Evolutionary conservation across 2,888 invertebrate genomes (phyloP).

Genomic region (Agonopterix subpropinquella): DNA sequence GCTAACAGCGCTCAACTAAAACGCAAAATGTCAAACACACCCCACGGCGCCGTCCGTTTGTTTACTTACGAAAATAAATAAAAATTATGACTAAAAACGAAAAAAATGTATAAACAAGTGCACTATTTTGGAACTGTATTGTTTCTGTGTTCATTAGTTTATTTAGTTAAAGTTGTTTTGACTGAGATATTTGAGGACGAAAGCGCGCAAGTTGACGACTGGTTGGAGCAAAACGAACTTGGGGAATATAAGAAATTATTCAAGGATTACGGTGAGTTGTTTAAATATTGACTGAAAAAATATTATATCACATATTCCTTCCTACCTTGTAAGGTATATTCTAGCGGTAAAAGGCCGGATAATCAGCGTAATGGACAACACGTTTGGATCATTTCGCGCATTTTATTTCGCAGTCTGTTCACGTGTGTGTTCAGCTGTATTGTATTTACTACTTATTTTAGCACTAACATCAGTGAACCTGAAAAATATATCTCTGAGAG

Average conservation of each 20-base stretch:
- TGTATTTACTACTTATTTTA: too few relatives aligned
- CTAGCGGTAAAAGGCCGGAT: too few relatives aligned
- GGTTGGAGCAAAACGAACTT: slow-evolving; percentile 85
- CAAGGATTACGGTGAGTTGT: slow-evolving; percentile 82
- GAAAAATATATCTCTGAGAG: too few relatives aligned
- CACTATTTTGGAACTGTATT: slow-evolving; percentile 47
- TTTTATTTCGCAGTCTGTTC: too few relatives aligned
- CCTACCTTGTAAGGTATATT: too few relatives aligned
- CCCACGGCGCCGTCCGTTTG: slow-evolving; percentile 14
- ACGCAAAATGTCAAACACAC: slow-evolving; percentile 11
- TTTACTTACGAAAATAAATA: slow-evolving; percentile 18
- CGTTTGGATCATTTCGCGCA: too few relatives aligned
- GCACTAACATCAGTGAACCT: too few relatives aligned
- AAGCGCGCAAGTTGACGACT: slow-evolving; percentile 80
- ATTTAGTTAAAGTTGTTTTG: slow-evolving; percentile 48
- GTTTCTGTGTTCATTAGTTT: slow-evolving; percentile 50
- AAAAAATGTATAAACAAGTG: slow-evolving; percentile 51
- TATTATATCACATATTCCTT: not conserved
- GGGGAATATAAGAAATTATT: slow-evolving; percentile 82
- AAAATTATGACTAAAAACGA: slow-evolving; percentile 41
- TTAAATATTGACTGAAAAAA: not conserved
- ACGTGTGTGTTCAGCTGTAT: too few relatives aligned
- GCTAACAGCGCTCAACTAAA: not conserved
- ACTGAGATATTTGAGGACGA: slow-evolving; percentile 69
- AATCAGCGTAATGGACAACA: too few relatives aligned